These are phyloP conservation scores for Dasyurus viverrinus DNA, from an alignment of 2,113 vertebrate genomes.

Conservation along the genomic window DNA sequence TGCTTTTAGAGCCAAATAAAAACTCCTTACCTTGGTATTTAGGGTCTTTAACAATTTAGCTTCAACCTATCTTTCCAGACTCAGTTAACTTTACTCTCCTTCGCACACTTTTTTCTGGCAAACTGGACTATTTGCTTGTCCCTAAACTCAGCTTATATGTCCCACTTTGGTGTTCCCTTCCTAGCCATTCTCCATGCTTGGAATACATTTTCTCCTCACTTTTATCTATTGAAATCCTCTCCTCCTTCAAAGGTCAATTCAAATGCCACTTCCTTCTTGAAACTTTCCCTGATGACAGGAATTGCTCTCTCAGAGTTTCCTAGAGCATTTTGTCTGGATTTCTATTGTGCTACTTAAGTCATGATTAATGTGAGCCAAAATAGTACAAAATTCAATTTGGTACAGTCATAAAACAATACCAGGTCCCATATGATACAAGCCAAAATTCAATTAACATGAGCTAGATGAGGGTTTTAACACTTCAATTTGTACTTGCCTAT, in stretches of 20 bases:
- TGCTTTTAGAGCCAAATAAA: background rate
- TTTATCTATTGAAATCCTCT: background rate
- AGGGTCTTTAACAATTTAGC: background rate
- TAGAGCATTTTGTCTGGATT: background rate
- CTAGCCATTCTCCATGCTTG: background rate
- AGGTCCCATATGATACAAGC: background rate
- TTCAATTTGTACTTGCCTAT: background rate
- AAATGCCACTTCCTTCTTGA: background rate
- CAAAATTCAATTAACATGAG: background rate
- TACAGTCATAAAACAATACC: background rate
- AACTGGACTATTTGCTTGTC: background rate
- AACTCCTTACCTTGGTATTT: background rate
- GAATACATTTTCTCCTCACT: background rate
- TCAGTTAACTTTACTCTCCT: background rate
- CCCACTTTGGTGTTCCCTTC: background rate
- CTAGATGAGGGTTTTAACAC: background rate
- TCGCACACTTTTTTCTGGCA: background rate
- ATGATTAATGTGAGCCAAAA: background rate
- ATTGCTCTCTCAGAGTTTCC: background rate
- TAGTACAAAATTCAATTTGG: background rate
- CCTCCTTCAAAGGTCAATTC: background rate
- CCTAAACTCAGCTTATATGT: background rate
- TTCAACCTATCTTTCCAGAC: background rate
- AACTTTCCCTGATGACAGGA: background rate
- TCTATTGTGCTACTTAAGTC: background rate